Percentiles rank a stretch among this genome's conserved stretches.
Conservation (phyloP, 2,113 vertebrate genomes). For the Labeo rohita region DNA sequence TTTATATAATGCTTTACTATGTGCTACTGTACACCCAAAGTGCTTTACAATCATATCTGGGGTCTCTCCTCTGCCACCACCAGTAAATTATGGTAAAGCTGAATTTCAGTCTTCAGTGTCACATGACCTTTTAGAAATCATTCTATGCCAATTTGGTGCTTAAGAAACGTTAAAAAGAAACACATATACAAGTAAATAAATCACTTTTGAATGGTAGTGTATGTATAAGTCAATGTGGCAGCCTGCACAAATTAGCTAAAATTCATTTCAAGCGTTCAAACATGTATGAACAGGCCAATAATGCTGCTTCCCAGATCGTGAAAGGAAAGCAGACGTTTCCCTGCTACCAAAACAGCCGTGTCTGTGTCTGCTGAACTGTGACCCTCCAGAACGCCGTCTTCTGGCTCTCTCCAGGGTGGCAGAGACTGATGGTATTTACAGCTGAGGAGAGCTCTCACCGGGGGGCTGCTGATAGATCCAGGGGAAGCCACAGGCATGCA, state of each 20-base stretch:
- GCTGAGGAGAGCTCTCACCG: slow-evolving; percentile 66
- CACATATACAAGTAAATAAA: neutral
- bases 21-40: neutral
- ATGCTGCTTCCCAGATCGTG: slow-evolving; percentile 5
- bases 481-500: slow-evolving; percentile 70
- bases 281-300: neutral
- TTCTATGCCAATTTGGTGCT: neutral
- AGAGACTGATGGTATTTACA: slow-evolving; percentile 77
- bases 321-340: slow-evolving; percentile 45
- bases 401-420: slow-evolving; percentile 61
- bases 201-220: neutral
- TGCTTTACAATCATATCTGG: neutral
- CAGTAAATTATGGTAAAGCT: neutral
- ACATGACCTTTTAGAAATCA: neutral
- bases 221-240: neutral
- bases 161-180: neutral
- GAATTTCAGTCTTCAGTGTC: neutral
- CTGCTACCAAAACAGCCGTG: slow-evolving; percentile 35
- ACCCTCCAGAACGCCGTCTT: slow-evolving; percentile 70
- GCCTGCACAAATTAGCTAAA: neutral
- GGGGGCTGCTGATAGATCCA: slow-evolving; percentile 66
- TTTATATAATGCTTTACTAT: neutral
- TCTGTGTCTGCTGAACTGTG: slow-evolving; percentile 29
- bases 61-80: neutral
- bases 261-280: neutral